A percentile compares a stretch with the other conserved stretches of the same genome.
phyloP scores from a whole-genome alignment of 2,797 vertebrate species.

The Leucoraja ocellata region DNA sequence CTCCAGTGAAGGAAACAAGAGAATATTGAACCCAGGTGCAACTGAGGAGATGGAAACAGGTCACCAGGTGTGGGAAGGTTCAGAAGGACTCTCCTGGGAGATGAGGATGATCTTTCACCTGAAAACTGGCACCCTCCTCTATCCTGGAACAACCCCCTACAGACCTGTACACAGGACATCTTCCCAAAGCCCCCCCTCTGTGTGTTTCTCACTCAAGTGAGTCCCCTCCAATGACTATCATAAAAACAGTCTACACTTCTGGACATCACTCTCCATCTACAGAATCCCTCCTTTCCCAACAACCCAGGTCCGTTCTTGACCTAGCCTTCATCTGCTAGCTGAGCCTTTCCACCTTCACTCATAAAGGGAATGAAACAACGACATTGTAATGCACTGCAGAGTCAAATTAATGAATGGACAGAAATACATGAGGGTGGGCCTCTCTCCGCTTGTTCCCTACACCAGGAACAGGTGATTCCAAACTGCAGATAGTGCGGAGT shows the following conservation, averaged over 20 bases:
- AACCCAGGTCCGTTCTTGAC: not conserved
- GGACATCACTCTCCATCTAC: too few relatives aligned
- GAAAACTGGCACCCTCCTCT: not conserved
- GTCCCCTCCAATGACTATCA: not conserved
- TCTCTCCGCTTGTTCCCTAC: too few relatives aligned
- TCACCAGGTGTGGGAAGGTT: not conserved
- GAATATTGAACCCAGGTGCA: not conserved
- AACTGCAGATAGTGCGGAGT: not conserved
- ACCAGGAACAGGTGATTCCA: not conserved
- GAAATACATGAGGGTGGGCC: not conserved
- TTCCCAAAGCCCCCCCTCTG: too few relatives aligned
- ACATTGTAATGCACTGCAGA: not conserved
- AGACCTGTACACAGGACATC: too few relatives aligned
- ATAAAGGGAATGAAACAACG: too few relatives aligned
- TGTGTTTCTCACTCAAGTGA: too few relatives aligned
- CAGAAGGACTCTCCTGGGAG: not conserved
- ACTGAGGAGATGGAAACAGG: not conserved
- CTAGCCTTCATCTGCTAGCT: not conserved
- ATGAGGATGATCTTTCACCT: not conserved
- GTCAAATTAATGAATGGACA: not conserved
- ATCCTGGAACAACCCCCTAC: slow-evolving; percentile 29
- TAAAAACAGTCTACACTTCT: not conserved
- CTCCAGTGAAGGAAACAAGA: not conserved
- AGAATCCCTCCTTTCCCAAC: not conserved
- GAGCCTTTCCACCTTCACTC: not conserved